phyloP scores from a whole-genome alignment of 64 coral and sea anemone genomes.

The Montipora efflorescens region DNA sequence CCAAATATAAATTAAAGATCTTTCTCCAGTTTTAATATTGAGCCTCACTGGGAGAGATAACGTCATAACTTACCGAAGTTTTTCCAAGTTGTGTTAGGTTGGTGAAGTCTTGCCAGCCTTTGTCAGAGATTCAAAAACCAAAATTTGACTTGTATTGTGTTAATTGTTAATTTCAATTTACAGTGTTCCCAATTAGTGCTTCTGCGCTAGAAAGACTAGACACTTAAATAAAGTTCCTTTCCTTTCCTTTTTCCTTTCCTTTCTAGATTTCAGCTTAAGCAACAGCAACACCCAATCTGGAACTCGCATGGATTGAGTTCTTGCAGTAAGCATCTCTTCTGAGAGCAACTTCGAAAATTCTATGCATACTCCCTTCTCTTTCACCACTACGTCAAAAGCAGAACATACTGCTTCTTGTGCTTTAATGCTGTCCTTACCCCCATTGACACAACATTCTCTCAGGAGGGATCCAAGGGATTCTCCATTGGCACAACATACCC shows the following conservation, averaged over 20 bases:
- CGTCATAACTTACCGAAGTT: conserved; percentile 17
- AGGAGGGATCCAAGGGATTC: conserved; percentile 10
- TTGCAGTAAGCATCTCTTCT: background rate
- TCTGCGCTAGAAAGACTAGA: too few relatives aligned
- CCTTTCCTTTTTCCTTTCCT: too few relatives aligned
- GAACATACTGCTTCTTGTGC: background rate
- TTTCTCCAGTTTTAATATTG: too few relatives aligned
- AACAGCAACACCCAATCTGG: conserved; percentile 6
- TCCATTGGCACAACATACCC: background rate
- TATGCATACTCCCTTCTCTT: background rate
- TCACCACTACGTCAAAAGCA: background rate
- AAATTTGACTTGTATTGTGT: too few relatives aligned
- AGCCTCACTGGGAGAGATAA: too few relatives aligned
- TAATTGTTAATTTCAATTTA: too few relatives aligned
- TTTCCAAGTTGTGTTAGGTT: conserved; percentile 34
- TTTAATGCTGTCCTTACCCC: background rate
- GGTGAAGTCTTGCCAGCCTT: conserved; percentile 17
- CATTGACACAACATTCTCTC: background rate
- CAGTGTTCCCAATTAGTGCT: too few relatives aligned
- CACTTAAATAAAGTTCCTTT: too few relatives aligned
- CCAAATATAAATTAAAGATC: background rate
- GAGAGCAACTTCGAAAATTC: conserved; percentile 11
- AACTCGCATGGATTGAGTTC: background rate
- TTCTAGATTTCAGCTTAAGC: conserved; percentile 22
- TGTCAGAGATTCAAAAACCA: background rate